Evolutionary conservation across 2,888 invertebrate species (phyloP).

Genomic region (Plutella xylostella): DNA sequence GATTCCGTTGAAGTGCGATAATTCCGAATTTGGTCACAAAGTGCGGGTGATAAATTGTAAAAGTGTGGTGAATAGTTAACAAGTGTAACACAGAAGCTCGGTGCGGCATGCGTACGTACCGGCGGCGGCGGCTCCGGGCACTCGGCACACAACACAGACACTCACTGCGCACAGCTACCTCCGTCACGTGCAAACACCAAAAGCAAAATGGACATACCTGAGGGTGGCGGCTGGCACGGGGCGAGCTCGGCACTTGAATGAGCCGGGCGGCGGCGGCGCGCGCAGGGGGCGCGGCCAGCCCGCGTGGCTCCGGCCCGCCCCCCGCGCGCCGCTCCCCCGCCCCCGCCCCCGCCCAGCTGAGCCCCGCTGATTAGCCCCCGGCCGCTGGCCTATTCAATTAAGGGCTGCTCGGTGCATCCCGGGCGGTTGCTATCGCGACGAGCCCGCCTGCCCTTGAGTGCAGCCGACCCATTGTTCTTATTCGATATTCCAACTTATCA

Average conservation of each 20-base stretch:
- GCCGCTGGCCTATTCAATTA: slow-evolving; percentile 62
- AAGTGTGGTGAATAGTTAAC: no score
- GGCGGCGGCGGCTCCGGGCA: slow-evolving; percentile 20
- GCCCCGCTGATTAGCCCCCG: slow-evolving; percentile 62
- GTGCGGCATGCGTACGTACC: slow-evolving; percentile 44
- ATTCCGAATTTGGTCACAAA: no score
- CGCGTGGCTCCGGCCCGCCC: slow-evolving; percentile 63
- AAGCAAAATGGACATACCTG: slow-evolving; percentile 68
- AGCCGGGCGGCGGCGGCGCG: slow-evolving; percentile 69
- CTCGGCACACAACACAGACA: slow-evolving; percentile 37
- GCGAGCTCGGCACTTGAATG: slow-evolving; percentile 68
- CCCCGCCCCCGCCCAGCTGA: slow-evolving; percentile 44
- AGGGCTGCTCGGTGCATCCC: no score
- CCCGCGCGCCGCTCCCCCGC: slow-evolving; percentile 39
- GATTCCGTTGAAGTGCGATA: no score
- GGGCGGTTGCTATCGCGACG: no score
- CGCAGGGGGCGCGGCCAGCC: slow-evolving; percentile 73
- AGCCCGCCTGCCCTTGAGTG: no score
- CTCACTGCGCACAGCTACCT: slow-evolving; percentile 50
- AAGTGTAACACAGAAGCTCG: slow-evolving; percentile 24
- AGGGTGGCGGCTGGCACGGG: slow-evolving; percentile 64
- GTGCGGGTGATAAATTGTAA: no score
- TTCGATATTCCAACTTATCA: no score
- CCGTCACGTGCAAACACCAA: slow-evolving; percentile 60
- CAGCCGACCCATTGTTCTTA: no score